Evolutionary conservation across 1,140 invertebrate genomes (phyloP), one percentile per base, ranked within the genome.

Genomic region (Bombyx mandarina): DNA sequence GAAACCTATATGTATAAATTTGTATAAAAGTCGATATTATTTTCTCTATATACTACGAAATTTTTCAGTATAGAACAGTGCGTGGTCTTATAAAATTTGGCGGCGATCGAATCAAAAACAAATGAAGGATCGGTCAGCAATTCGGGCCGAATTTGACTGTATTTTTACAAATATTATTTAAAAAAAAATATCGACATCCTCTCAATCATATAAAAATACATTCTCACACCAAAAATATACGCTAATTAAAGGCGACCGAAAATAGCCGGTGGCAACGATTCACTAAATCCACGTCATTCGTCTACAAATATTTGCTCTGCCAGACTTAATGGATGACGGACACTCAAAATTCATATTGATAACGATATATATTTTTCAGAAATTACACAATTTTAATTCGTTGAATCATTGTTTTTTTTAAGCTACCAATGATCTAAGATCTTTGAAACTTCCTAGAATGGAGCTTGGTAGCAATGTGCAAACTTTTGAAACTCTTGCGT

Each of bases 181-280:
- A 18, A 18, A 18, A 18, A 18, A 18, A 18, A 18, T n/a, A 18
- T 18, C 12, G 12, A 18, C 12, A 18, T 18, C 12, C 12, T 18
- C 12, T 18, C 12, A 18, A 18, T 18, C 12, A 18, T 18, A 35
- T 3, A 35, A 35, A 35, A 35, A 35, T 35, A 3, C 26, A 35
- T 5, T 35, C 26, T 35, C 26, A 35, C 2, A 35, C 43, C 45
- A 43, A 18, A 43, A 55, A 60, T 51, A 44, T 53, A 51, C 54
- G 60, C 57, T 61, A 61, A 47, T 46, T 18, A 46, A 55, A 9
- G 8, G 18, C 47, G 18, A 35, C 8, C 45, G 35, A 55, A 55
- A 55, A 22, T 42, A 53, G 52, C 52, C 26, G 8, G 8, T 6
- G 26, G 8, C 26, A 43, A 47, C 7, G 26, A 22, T 5, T 8